Percentiles rank a stretch among this genome's conserved stretches.
Conservation (phyloP, 2,797 vertebrate species). For the Perodicticus potto region DNA sequence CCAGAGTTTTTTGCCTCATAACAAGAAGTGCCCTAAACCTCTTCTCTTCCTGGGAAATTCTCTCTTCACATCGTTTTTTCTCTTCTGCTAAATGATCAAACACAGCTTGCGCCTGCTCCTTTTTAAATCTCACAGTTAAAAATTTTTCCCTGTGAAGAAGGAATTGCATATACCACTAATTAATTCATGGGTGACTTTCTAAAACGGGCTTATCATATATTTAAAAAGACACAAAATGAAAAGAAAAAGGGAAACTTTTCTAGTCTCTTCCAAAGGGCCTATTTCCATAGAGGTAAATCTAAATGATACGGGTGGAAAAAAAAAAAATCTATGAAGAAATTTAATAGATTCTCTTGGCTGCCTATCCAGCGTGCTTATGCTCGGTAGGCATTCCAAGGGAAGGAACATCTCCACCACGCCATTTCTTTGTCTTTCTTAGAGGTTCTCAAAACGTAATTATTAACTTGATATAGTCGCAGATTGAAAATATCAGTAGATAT, state of each 20-base stretch:
- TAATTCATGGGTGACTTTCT: slow-evolving; percentile 33
- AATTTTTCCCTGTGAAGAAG: slow-evolving; percentile 78
- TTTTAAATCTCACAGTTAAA: slow-evolving; percentile 83
- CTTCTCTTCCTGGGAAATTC: slow-evolving; percentile 84
- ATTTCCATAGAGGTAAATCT: neutral
- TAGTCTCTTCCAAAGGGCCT: neutral
- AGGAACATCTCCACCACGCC: neutral
- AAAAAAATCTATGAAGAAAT: neutral
- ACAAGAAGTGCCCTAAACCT: slow-evolving; percentile 82
- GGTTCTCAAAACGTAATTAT: neutral
- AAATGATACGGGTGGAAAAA: neutral
- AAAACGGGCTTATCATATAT: neutral
- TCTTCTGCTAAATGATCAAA: slow-evolving; percentile 89
- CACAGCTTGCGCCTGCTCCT: slow-evolving; percentile 85
- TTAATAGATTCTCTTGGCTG: neutral
- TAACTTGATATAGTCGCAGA: neutral
- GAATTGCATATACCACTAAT: neutral
- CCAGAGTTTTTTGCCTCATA: slow-evolving; percentile 86
- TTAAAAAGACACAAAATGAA: neutral
- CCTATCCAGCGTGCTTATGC: neutral
- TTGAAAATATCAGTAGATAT: neutral
- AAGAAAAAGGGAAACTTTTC: neutral
- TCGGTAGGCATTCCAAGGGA: neutral
- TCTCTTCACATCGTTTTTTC: slow-evolving; percentile 86
- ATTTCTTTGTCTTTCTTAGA: slow-evolving; percentile 34